Evolutionary conservation across 1,140 invertebrate genomes (phyloP), one percentile per base, ranked within the genome.

Genomic region (Lutraria rhynchaena): DNA sequence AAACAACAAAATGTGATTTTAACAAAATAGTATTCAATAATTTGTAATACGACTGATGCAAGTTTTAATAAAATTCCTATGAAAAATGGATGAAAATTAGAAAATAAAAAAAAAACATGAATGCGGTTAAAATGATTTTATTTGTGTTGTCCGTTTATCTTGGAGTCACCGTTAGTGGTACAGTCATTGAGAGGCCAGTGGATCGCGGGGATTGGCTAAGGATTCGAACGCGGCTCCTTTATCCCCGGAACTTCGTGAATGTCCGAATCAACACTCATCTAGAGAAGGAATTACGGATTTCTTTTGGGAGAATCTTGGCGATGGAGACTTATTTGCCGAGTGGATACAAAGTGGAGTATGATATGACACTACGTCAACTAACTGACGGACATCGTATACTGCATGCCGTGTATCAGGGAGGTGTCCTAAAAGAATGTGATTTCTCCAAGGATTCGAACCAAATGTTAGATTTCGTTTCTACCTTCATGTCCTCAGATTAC

Each of bases 211-310:
- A 35, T 17, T 67, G 69, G 69, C 17, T 82, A 37, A 58, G 57
- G 15, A 70, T 67, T 44, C 31, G 76, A 46, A 74, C 61, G 22
- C 55, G 71, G 49, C 44, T 46, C 24, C 44, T 69, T 22, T 81
- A 67, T 37, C 58, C 63, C 22, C 29, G 29, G 35, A 78, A 76
- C 51, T 83, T 76, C 65, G 76, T 83, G 5, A 83, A 67, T 60
- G 81, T 84, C 19, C 41, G 60, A 5, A 55, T 82, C 11, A 81
- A 76, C 49, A 19, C 27, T 4, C 37, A 80, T 22, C 58, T 73
- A 17, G 82, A 85, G 24, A 69, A 65, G 15, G 82, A 87, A 46
- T 22, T 85, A 24, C 67, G 84, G 15, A 44, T 84, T 4, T 51
- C 63, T 3, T 75, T 41, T 51, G 55, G 60, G 3, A 76, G 63